A percentile compares a stretch with the other conserved stretches of the same genome.
These are phyloP conservation scores for Nannoperca australis DNA, from an alignment of 2,797 vertebrate species.

Conservation along the genomic window DNA sequence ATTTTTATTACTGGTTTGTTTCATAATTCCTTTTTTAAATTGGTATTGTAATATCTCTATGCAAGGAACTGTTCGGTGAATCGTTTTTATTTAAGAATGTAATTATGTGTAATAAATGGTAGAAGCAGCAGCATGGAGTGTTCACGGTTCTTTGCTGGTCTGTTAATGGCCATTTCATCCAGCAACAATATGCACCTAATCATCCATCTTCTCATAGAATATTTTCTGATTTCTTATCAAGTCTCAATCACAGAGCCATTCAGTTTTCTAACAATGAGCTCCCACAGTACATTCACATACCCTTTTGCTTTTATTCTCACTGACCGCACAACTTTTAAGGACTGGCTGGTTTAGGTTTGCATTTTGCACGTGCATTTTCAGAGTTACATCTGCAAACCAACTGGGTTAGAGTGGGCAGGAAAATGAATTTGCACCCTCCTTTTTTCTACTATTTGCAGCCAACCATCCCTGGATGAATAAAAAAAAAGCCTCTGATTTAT, in stretches of 20 bases:
- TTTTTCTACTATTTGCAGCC: slow-evolving; percentile 49
- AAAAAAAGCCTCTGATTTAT: slow-evolving; percentile 54
- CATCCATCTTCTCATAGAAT: slow-evolving; percentile 48
- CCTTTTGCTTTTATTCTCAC: slow-evolving; percentile 21
- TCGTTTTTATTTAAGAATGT: slow-evolving; percentile 99
- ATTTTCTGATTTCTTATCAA: slow-evolving; percentile 67
- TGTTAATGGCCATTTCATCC: slow-evolving; percentile 59
- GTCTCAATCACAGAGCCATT: slow-evolving; percentile 70
- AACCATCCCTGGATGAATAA: slow-evolving; percentile 26
- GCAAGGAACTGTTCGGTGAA: slow-evolving; percentile 99
- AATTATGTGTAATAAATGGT: slow-evolving; percentile 99
- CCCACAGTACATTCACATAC: slow-evolving; percentile 4
- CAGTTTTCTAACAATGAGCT: slow-evolving; percentile 55
- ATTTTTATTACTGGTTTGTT: slow-evolving; percentile 99
- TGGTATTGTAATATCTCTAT: slow-evolving; percentile 99
- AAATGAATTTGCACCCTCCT: slow-evolving; percentile 42
- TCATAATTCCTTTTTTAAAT: slow-evolving; percentile 99
- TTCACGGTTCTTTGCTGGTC: slow-evolving; percentile 68
- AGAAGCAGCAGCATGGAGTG: slow-evolving; percentile 93
- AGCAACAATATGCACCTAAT: slow-evolving; percentile 65
- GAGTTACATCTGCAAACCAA: slow-evolving; percentile 20
- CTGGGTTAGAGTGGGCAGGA: slow-evolving; percentile 29
- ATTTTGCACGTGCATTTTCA: background rate
- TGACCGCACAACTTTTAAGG: slow-evolving; percentile 15
- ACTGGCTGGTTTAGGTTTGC: background rate